Evolutionary conservation across 2,888 invertebrate genomes (phyloP), one percentile per base, ranked within the genome.

Genomic region (Penaeus monodon): DNA sequence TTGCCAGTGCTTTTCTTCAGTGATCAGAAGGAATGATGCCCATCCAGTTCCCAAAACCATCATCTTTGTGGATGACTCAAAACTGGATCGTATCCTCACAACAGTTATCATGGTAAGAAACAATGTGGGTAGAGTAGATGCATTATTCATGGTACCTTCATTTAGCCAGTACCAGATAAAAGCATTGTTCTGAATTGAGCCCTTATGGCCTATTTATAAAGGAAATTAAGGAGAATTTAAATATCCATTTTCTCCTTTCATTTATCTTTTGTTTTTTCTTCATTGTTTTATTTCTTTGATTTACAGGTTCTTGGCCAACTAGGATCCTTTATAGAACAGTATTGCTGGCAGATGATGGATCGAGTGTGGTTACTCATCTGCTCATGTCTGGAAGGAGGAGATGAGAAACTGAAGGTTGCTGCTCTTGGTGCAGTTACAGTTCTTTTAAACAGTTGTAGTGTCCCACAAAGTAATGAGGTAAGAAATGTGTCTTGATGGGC

Each of bases 351-450:
- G n/a, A 65, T 81, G 29, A 33, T 70, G 17, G 82, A 85, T 81
- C 68, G 70, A 29, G 70, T 81, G 4, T 88, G 88, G 88, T 76
- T 83, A 12, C 81, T 88, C 8, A 22, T 80, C 63, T 81, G 77
- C 44, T 38, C 29, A 17, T 88, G 88, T 65, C 73, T 88, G 33
- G 88, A 86, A 64, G 86, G 79, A 49, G 88, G 88, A 29, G 76
- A 83, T 49, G 70, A 24, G 17, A 29, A 57, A 8, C 74, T 88
- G 63, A 88, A 88, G 74, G 38, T 29, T 76, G 65, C 88, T 27
- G 38, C 86, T 29, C 76, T 88, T 22, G 66, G n/a, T 38, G 63
- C 84, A 44, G 74, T 88, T 17, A 29, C 77, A 33, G 49, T 29
- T 17, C 81, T 88, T 38, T n/a, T 88, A 20, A 65, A 81, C 73